Base-by-base conservation (phyloP, 2,113 vertebrate species). In the Gymnarchus niloticus region DNA sequence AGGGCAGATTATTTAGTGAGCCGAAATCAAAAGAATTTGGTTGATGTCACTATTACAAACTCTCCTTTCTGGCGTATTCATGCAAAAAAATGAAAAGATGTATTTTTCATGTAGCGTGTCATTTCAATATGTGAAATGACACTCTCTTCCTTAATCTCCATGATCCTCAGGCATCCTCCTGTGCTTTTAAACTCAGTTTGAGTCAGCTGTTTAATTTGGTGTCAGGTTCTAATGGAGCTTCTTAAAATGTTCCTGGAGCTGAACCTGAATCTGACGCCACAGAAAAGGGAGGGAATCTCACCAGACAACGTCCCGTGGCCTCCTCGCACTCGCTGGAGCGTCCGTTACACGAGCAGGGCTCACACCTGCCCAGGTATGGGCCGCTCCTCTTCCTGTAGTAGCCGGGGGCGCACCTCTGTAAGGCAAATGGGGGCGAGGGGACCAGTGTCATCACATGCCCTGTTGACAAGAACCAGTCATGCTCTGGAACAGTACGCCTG, bases 301-400 rank as follows among this genome's bases (percentile, higher is more conserved):
- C 98, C 90, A 96, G 91, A 85, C 98, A 99, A 89, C 86, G 94
- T 87, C 98, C 97, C 0, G 96, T 95, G 84, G 88, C 91, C 17
- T 98, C 96, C 25, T 96, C 93, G 87, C 98, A 99, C 85, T 94
- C 93, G 0, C 92, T 84, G 3, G 98, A 93, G 87, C 96, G 95
- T 80, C 96, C 95, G 0, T 98, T 96, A 90, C 98, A 99, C 76
- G 88, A 89, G 89, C 98, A 99, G 86, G 93, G 92, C 56, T 98
- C 89, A 85, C 98, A 99, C 49, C 86, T 93, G 87, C 95, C 96
- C 0, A 91, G 81, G 84, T 88, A 93, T 0, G 87, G 46, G 8
- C 92, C 93, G 8, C 82, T 93, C 87, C 86, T 87, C 10, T 96
- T 96, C 90, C 92, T 94, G 88, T 97, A 98, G 92, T 93, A 96